Conservation (phyloP, 1,140 invertebrate genomes). For the Hermetia illucens region DNA sequence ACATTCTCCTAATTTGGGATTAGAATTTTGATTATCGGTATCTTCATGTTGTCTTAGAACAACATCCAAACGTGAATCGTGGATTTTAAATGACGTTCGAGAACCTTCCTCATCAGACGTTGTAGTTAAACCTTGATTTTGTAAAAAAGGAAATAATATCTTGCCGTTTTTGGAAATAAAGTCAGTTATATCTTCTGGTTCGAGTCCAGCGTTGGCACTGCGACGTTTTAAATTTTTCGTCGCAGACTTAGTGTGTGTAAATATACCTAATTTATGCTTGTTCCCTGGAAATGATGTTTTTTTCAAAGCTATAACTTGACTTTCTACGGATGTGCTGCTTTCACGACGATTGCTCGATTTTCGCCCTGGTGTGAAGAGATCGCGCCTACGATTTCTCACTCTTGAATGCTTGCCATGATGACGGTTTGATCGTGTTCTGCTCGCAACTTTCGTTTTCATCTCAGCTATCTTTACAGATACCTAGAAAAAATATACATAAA, state of each 20-base stretch:
- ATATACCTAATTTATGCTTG: conserved; percentile 25
- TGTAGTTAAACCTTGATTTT: conserved; percentile 33
- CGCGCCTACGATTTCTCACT: conserved; percentile 29
- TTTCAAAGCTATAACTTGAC: conserved; percentile 40
- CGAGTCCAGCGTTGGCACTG: conserved; percentile 37
- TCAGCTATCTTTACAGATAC: conserved; percentile 64
- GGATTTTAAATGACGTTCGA: conserved; percentile 33
- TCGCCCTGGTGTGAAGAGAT: conserved; percentile 30
- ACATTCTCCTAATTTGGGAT: too few relatives aligned
- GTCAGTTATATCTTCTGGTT: conserved; percentile 35
- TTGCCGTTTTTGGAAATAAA: conserved; percentile 37
- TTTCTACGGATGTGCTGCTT: conserved; percentile 65
- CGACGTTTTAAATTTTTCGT: conserved; percentile 37
- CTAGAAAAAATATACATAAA: too few relatives aligned
- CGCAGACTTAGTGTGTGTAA: conserved; percentile 30
- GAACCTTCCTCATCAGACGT: conserved; percentile 38
- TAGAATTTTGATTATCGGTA: conserved; percentile 32
- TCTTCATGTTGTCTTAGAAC: conserved; percentile 36
- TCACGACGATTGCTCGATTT: conserved; percentile 40
- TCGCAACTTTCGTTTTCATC: conserved; percentile 55
- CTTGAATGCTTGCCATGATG: conserved; percentile 5
- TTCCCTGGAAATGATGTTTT: conserved; percentile 27
- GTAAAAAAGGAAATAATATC: conserved; percentile 35
- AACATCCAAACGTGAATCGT: conserved; percentile 38
- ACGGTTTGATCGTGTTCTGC: conserved; percentile 26